Evolutionary conservation across 2,888 invertebrate species (phyloP), one percentile per base, ranked within the genome.

Genomic region (Oxystoma pomonae): DNA sequence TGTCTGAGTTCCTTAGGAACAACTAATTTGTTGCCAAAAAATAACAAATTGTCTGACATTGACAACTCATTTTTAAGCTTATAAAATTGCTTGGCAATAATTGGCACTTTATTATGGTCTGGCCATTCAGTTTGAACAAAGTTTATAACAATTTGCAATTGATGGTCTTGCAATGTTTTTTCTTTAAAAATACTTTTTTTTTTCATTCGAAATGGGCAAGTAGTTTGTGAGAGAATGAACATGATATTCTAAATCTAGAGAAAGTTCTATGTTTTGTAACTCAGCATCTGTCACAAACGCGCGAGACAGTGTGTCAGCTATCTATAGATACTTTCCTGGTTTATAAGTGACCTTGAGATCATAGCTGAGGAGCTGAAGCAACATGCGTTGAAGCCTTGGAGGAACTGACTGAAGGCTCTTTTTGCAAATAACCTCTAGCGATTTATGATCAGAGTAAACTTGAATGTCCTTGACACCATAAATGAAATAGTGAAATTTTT

Each of bases 311-410:
- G 63, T 64, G 59, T 70, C 70, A 16, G 70, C 69, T 18, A 70
- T 65, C 53, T 68, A 64, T 62, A 72, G 61, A 52, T 67, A 60
- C 70, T 73, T 73, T 20, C 71, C 73, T 20, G 70, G 72, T 58
- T 62, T 66, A 62, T 70, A 70, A 19, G 59, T 64, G 0, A 75
- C 66, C 55, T 66, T 65, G 2, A 73, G 58, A 59, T 73, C 67
- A 68, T 74, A 75, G n/a, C 62, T 68, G 57, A 72, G 65, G 20
- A 76, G 61, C 62, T 67, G 68, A 17, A 74, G 63, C 61, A 72
- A 12, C 68, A 56, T 66, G 64, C 12, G 9, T n/a, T n/a, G n/a
- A n/a, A n/a, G n/a, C n/a, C n/a, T n/a, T n/a, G n/a, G n/a, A n/a
- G n/a, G n/a, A n/a, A 50, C 50, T 50, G 50, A 50, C 50, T 50